Conservation (phyloP, 2,113 vertebrate species). For the Saguinus midas region DNA sequence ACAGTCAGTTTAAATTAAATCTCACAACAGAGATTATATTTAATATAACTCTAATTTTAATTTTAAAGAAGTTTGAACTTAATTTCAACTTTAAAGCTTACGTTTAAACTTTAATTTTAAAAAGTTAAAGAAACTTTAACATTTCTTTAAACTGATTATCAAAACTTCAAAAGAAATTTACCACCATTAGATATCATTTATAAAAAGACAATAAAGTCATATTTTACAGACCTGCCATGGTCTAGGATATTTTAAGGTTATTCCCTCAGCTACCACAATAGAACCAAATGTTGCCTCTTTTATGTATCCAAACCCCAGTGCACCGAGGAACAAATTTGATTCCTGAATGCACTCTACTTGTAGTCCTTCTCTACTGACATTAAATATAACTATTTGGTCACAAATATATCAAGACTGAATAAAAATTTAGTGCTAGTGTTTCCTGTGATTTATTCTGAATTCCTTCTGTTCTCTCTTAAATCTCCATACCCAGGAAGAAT, state of each 20-base stretch:
- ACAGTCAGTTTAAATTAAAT: neutral
- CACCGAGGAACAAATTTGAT: neutral
- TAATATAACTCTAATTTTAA: neutral
- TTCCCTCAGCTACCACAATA: neutral
- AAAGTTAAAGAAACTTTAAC: neutral
- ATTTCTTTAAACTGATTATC: neutral
- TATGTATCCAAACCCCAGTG: neutral
- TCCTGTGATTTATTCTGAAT: neutral
- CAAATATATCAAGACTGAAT: neutral
- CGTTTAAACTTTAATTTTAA: too few relatives aligned
- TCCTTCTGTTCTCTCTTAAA: neutral
- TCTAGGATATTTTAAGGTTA: neutral
- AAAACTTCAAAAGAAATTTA: constrained; percentile 29
- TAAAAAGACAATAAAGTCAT: neutral
- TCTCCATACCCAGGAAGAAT: neutral
- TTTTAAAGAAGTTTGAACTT: too few relatives aligned
- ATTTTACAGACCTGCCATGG: neutral
- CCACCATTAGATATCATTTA: neutral
- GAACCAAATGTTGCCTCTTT: neutral
- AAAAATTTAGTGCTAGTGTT: neutral
- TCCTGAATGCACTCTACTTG: neutral
- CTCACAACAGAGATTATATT: neutral
- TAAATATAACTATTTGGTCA: neutral
- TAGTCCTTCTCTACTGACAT: neutral
- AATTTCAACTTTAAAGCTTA: too few relatives aligned